Conservation (phyloP, 2,888 invertebrate genomes). For the Callosobruchus maculatus region DNA sequence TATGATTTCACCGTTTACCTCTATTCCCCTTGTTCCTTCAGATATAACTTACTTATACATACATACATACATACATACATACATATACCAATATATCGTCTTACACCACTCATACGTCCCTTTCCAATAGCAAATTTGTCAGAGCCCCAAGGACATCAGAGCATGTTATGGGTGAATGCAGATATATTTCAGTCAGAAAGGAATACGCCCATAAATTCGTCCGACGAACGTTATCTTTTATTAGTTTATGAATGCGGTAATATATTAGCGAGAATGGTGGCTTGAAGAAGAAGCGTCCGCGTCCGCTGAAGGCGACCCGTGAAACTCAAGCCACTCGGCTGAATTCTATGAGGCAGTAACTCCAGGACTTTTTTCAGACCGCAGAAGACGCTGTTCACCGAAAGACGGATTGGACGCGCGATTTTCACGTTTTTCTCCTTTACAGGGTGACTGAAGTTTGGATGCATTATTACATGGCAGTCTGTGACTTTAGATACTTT, state of each 20-base stretch:
- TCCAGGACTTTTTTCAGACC: neutral
- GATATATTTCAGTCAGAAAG: neutral
- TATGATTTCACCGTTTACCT: no score
- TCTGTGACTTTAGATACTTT: no score
- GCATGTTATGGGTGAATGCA: neutral
- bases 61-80: no score
- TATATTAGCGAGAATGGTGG: constrained; percentile 39
- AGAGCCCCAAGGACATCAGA: neutral
- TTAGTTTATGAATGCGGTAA: constrained; percentile 45
- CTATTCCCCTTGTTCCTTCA: no score
- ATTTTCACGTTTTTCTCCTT: neutral
- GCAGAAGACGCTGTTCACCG: neutral
- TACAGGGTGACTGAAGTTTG: neutral
- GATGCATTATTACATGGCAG: no score
- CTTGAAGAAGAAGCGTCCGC: constrained; percentile 9
- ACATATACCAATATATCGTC: no score
- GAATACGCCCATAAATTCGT: neutral
- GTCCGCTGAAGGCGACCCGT: neutral
- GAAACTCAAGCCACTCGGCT: neutral
- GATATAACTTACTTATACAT: no score
- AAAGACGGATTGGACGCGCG: neutral
- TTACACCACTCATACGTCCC: no score
- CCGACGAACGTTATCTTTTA: constrained; percentile 42
- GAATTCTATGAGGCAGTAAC: neutral
- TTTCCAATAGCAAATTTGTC: neutral